Percentiles rank a stretch among this genome's conserved stretches.
phyloP scores from a whole-genome alignment of 2,888 invertebrate species.

The Tinea semifulvella region DNA sequence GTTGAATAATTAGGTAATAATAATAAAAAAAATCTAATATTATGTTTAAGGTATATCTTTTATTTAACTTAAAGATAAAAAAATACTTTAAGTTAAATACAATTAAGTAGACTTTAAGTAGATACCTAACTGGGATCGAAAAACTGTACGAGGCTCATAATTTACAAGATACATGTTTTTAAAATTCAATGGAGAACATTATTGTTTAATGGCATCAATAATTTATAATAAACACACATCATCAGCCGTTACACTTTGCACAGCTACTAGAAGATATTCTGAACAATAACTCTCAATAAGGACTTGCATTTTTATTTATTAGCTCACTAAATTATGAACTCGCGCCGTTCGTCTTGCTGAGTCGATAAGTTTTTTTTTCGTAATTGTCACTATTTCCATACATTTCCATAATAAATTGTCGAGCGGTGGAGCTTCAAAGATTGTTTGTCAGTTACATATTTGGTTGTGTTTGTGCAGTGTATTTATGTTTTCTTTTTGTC shows the following conservation, averaged over 20 bases:
- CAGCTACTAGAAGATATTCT: neutral
- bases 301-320: conserved; percentile 1
- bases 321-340: conserved; percentile 3
- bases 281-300: conserved; percentile 8
- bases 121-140: too few species aligned
- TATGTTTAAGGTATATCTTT: too few species aligned
- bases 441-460: conserved; percentile 8
- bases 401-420: conserved; percentile 14
- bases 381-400: conserved; percentile 15
- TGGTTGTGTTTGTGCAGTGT: neutral
- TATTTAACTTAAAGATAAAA: too few species aligned
- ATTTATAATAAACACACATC: neutral
- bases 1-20: too few species aligned
- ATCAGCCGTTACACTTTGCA: neutral
- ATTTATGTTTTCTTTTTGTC: too few species aligned
- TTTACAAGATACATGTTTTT: too few species aligned
- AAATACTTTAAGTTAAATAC: too few species aligned
- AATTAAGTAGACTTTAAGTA: too few species aligned
- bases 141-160: too few species aligned
- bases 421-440: conserved; percentile 8
- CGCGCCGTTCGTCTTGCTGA: neutral
- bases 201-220: neutral
- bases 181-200: conserved; percentile 4
- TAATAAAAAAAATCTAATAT: too few species aligned
- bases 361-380: conserved; percentile 5